Evolutionary conservation across 64 coral and sea anemone genomes (phyloP), one percentile per base, ranked within the genome.

Genomic region (Stichodactyla mertensii): DNA sequence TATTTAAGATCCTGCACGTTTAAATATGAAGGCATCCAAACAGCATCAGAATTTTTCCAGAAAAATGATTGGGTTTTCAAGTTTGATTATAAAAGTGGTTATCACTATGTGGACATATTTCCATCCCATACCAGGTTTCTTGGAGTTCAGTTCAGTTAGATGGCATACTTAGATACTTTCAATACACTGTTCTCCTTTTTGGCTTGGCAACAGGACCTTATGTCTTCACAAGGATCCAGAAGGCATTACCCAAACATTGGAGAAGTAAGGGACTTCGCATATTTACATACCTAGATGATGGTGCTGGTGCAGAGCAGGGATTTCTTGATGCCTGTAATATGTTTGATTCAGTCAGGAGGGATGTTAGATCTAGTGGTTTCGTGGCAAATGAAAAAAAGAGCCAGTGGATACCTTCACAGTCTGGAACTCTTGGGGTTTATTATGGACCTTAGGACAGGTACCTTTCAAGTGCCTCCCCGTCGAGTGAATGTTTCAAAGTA

Each of bases 71-170:
- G 36, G 36, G 36, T 45, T 45, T 45, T 45, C 3, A 45, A 45
- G 36, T 59, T 59, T 59, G 3, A 59, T 6, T 59, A 12, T 12
- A 59, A 23, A 24, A 92, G 86, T 57, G 61, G 90, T 10, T 92
- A 92, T 60, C 86, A 92, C 64, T 86, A 83, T 77, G 52, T 92
- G 52, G 89, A 90, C 84, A 90, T 90, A n/a, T 78, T 85, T 51
- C n/a, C 16, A 6, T 55, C 45, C 5, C 89, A 90, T 77, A 77
- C 64, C 9, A 79, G 16, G 22, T 86, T 90, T 77, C 88, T 90
- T 55, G 88, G 88, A 62, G 66, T 56, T 84, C 81, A 61, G 80
- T 79, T 19, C 10, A 19, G 22, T 52, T 86, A 56, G 83, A 60
- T 12, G 84, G 84, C 52, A 57, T 69, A 80, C 54, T 91, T 80